Evolutionary conservation across 2,797 vertebrate genomes (phyloP), one percentile per base, ranked within the genome.

Genomic region (Bradypodion ventrale): DNA sequence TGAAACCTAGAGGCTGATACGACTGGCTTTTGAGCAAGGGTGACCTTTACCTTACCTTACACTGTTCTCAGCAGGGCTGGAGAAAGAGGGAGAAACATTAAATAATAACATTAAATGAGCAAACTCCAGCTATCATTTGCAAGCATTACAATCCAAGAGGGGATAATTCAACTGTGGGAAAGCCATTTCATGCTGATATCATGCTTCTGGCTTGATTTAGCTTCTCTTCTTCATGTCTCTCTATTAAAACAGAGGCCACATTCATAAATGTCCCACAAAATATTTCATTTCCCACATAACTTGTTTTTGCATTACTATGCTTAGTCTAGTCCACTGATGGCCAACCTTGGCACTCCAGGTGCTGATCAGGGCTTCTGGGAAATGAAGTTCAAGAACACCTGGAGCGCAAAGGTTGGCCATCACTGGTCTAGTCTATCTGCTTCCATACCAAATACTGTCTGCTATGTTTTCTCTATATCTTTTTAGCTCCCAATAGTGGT

Each of bases 241-340:
- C 52, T 80, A 46, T 68, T 75, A n/a, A 80, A 56, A 68, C 7
- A 32, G 37, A 70, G 49, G 63, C 15, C 42, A 44, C 23, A 52
- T 56, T 60, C 74, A 85, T 63, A 70, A 74, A 83, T 0, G 1
- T 42, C 21, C 75, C 74, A 85, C 15, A 27, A n/a, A 85, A 77
- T 23, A 44, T 65, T 87, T 86, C n/a, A 75, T 74, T 85, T 85
- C 82, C 84, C 73, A 59, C 37, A 49, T 35, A 32, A 66, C 77
- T 83, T 40, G 10, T 76, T 37, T 35, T 15, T 7, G 0, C 4
- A 35, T 5, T 73, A 42, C 82, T 62, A 60, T 68, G 68, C 46
- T 79, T 29, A 79, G 76, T 25, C n/a, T 32, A 44, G n/a, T n/a
- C n/a, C n/a, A n/a, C n/a, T n/a, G n/a, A n/a, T n/a, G n/a, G n/a